phyloP scores from a whole-genome alignment of 2,888 invertebrate species.

The Chrysodeixis includens region DNA sequence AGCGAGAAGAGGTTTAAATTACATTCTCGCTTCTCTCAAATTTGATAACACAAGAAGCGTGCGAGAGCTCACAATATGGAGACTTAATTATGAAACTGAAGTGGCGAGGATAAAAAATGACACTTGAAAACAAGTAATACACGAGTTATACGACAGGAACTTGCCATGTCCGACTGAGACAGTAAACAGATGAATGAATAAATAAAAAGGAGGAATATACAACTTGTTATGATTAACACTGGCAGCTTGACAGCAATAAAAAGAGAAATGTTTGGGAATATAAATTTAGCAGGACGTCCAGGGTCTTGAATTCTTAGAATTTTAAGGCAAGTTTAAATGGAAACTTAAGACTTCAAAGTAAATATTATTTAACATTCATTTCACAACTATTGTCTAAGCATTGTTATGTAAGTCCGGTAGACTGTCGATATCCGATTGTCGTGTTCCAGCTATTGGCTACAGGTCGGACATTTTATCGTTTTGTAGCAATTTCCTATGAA shows the following conservation, averaged over 20 bases:
- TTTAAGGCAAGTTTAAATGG: not conserved
- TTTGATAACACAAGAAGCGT: slow-evolving; percentile 40
- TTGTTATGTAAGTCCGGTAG: slow-evolving; percentile 14
- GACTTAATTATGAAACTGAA: slow-evolving; percentile 53
- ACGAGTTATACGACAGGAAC: slow-evolving; percentile 24
- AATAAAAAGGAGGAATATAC: slow-evolving; percentile 44
- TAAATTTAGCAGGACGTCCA: slow-evolving; percentile 35
- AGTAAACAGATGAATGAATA: slow-evolving; percentile 41
- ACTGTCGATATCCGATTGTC: slow-evolving; percentile 45
- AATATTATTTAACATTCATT: not conserved
- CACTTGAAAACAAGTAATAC: slow-evolving; percentile 27
- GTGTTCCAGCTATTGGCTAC: slow-evolving; percentile 31
- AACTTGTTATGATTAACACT: slow-evolving; percentile 53
- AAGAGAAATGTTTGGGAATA: slow-evolving; percentile 34
- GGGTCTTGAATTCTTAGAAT: slow-evolving; percentile 9
- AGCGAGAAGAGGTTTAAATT: slow-evolving; percentile 44
- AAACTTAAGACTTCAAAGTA: not conserved
- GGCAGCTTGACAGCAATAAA: slow-evolving; percentile 47
- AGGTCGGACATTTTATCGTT: slow-evolving; percentile 46
- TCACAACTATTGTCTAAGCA: slow-evolving; percentile 4
- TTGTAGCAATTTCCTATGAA: slow-evolving; percentile 40
- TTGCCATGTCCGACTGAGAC: slow-evolving; percentile 22
- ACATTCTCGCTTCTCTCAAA: slow-evolving; percentile 38
- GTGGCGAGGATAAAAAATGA: slow-evolving; percentile 32
- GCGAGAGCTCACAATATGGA: slow-evolving; percentile 52